Base-by-base conservation (phyloP, 2,888 invertebrate species). In the Rhopalosiphum nymphaeae region DNA sequence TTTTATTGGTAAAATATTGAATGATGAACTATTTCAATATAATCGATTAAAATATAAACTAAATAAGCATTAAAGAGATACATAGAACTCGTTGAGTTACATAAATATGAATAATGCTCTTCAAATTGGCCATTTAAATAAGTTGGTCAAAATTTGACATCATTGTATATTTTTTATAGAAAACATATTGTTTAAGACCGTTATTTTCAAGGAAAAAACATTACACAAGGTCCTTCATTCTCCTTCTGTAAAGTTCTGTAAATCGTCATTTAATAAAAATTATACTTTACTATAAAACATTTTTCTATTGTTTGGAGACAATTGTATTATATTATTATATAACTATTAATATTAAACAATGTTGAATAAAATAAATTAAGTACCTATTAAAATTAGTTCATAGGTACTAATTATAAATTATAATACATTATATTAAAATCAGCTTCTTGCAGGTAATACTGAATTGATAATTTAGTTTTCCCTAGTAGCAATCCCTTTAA, bases 191-290 rank as follows among this genome's bases (percentile, higher is more conserved):
- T 53, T 29, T 53, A 61, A 57, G 29, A 87, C 26, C 1, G 49
- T 21, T 92, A 16, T 92, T 86, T 88, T 67, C 92, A 88, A 92
- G 92, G 87, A 92, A 67, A 85, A 91, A 92, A n/a, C 29, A 67
- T 92, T 67, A 42, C 7, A n/a, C 26, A 36, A 67, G 67, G 92
- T 87, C 92, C 29, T 87, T 67, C 29, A 88, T 49, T 88, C 36
- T 67, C 26, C 16, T 87, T 92, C 10, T 53, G 2, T 29, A 92
- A 92, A 92, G 21, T 67, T 87, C 57, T 11, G 2, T 44, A 57
- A 92, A 87, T 49, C 49, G 57, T 87, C n/a, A 61, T 92, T 92
- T 57, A 56, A 49, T 92, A 57, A 46, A 78, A 57, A 61, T 56
- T 36, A 13, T 9, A 61, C 49, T 61, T 86, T 13, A n/a, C 57